These are phyloP conservation scores for Psephotus haematonotus DNA, from an alignment of 2,113 vertebrate species.

Conservation along the genomic window DNA sequence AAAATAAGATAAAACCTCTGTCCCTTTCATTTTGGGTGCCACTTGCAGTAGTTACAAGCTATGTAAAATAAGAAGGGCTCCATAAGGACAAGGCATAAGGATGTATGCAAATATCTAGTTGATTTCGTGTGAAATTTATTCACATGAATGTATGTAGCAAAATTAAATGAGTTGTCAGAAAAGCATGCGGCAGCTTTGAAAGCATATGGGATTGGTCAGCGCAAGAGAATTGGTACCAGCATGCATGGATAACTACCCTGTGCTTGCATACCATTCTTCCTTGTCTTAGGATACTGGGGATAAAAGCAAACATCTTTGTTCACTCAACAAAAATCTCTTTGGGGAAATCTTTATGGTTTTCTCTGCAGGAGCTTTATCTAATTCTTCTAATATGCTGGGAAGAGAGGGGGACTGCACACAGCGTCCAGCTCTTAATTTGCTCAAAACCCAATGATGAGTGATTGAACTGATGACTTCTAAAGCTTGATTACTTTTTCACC, in stretches of 20 bases:
- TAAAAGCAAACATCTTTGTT: background rate
- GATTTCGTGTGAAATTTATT: background rate
- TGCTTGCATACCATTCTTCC: background rate
- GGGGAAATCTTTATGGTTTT: background rate
- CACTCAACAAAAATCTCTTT: background rate
- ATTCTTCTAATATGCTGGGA: background rate
- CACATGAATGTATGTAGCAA: background rate
- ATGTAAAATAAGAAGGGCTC: background rate
- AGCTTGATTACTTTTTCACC: constrained; percentile 38
- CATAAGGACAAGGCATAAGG: background rate
- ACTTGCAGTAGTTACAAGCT: background rate
- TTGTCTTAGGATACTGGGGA: background rate
- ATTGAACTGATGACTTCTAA: constrained; percentile 20
- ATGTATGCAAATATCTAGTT: background rate
- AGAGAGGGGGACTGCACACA: background rate
- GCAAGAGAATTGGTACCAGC: background rate
- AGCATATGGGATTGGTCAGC: background rate
- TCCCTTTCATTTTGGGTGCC: background rate
- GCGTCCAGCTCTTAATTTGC: background rate
- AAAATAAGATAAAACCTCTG: background rate
- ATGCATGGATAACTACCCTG: background rate
- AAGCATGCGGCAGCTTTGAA: background rate
- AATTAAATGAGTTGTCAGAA: background rate
- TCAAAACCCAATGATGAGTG: background rate
- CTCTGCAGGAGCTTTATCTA: background rate